These are phyloP conservation scores for Heterohyrax brucei DNA, from an alignment of 2,797 vertebrate genomes.

Conservation along the genomic window DNA sequence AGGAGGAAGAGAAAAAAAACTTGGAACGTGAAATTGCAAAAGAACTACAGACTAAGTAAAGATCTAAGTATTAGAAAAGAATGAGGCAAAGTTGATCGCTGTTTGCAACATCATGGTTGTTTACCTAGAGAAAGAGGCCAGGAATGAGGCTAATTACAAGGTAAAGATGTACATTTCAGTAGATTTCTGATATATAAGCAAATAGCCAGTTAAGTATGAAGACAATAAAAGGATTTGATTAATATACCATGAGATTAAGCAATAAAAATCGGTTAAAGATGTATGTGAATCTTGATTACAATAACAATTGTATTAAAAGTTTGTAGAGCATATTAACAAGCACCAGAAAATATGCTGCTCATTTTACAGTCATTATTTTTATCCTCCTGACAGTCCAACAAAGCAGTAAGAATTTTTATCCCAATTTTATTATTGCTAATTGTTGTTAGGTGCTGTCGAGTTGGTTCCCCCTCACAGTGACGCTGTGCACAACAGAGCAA, in stretches of 20 bases:
- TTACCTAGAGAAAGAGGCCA: conserved; percentile 44
- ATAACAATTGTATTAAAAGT: background rate
- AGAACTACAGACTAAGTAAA: background rate
- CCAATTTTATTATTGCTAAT: background rate
- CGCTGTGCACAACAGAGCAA: no score
- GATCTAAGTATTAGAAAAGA: conserved; percentile 42
- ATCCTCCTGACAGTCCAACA: background rate
- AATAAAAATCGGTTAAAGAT: conserved; percentile 42
- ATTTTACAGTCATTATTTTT: background rate
- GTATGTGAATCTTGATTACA: conserved; percentile 33
- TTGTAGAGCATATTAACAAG: background rate
- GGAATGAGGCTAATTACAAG: background rate
- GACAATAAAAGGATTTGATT: background rate
- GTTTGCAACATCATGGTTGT: background rate
- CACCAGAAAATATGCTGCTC: background rate
- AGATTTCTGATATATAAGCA: background rate
- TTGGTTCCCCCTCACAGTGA: no score
- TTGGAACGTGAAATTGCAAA: background rate
- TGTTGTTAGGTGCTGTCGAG: no score
- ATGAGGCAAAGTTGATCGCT: background rate
- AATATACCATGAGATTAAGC: background rate
- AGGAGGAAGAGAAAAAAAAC: background rate
- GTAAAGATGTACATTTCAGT: background rate
- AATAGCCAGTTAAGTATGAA: background rate
- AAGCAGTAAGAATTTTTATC: conserved; percentile 42